Percentiles rank a stretch among this genome's conserved stretches.
These are phyloP conservation scores for Sander vitreus DNA, from an alignment of 2,113 vertebrate genomes.

Conservation along the genomic window DNA sequence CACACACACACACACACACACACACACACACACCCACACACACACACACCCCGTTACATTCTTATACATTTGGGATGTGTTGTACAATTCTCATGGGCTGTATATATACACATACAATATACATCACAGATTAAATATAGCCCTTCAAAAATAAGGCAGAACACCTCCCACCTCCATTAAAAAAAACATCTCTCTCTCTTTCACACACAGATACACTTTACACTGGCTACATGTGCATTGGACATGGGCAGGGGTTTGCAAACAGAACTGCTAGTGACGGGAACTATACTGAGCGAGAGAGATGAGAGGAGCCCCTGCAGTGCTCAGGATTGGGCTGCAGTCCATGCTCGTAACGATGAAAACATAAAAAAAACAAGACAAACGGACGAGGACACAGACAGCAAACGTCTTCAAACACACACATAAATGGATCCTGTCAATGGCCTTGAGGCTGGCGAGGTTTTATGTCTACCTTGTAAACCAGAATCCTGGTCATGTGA, in stretches of 20 bases:
- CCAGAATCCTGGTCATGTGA: constrained; percentile 10
- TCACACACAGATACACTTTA: constrained; percentile 36
- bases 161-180: constrained; percentile 38
- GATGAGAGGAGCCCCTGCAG: constrained; percentile 70
- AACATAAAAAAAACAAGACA: constrained; percentile 49
- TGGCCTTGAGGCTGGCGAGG: constrained; percentile 39
- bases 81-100: constrained; percentile 26
- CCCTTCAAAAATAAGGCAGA: constrained; percentile 50
- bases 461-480: constrained; percentile 50
- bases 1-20: background rate
- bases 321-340: constrained; percentile 61
- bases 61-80: constrained; percentile 21
- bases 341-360: constrained; percentile 57
- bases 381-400: constrained; percentile 25
- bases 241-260: constrained; percentile 67
- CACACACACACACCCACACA: background rate
- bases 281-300: constrained; percentile 61
- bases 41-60: background rate
- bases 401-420: constrained; percentile 42
- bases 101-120: constrained; percentile 46
- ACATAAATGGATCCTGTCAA: constrained; percentile 31
- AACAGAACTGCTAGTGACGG: constrained; percentile 59
- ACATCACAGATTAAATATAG: constrained; percentile 53
- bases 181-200: constrained; percentile 13
- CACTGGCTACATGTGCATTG: constrained; percentile 60